Percentiles rank a stretch among this genome's conserved stretches.
Evolutionary conservation across 1,140 invertebrate species (phyloP).

Genomic region (Camponotus vicinus): DNA sequence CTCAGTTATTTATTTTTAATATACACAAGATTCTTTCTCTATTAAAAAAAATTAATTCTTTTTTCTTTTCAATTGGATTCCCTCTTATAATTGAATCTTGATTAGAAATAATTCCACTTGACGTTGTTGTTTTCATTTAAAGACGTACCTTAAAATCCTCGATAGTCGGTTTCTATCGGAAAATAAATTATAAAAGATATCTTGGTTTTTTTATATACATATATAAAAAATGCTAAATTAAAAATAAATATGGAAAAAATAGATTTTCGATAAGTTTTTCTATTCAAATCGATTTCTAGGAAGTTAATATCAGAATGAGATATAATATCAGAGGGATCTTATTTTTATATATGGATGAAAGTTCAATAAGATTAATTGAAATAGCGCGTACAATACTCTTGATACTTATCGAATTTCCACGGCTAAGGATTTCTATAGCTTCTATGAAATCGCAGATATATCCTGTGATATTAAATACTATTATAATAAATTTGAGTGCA

Average conservation of each 20-base stretch:
- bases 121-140: not conserved
- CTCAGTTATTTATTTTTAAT: not conserved
- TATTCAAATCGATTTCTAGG: not conserved
- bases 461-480: not conserved
- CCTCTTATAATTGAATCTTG: conserved; percentile 21
- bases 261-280: not conserved
- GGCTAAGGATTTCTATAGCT: not conserved
- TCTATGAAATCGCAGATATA: not conserved
- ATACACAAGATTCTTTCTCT: not conserved
- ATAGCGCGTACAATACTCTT: not conserved
- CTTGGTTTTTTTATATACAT: not conserved
- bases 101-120: not conserved
- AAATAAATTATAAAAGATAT: not conserved
- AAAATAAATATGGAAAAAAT: not conserved
- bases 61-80: not conserved
- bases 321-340: not conserved
- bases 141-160: not conserved
- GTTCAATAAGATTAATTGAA: not conserved
- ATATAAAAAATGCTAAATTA: too few species aligned
- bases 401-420: not conserved
- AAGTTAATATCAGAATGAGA: not conserved
- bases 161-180: not conserved
- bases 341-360: not conserved
- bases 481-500: not conserved
- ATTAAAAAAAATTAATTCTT: not conserved